These are phyloP conservation scores for Fulmarus glacialis DNA, from an alignment of 2,113 vertebrate genomes.

Conservation along the genomic window DNA sequence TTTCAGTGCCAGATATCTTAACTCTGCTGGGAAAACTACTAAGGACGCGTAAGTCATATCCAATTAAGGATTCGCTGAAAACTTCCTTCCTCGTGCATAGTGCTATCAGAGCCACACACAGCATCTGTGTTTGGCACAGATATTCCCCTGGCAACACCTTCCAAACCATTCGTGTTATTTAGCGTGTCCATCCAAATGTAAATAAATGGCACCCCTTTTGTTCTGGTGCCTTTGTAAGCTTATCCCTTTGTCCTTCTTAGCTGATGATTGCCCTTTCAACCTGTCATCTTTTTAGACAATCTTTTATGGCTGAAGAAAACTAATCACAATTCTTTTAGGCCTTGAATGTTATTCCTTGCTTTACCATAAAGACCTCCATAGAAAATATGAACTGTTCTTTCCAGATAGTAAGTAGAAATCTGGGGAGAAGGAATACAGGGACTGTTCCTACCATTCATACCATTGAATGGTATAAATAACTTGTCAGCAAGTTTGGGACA, in stretches of 20 bases:
- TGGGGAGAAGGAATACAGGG: not conserved
- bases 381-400: not conserved
- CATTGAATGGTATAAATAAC: not conserved
- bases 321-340: not conserved
- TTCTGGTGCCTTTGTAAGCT: not conserved
- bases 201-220: not conserved
- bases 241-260: not conserved
- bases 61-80: not conserved
- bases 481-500: not conserved
- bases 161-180: not conserved
- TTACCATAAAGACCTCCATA: not conserved
- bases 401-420: not conserved
- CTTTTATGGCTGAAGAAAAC: not conserved
- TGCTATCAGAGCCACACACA: not conserved
- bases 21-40: not conserved
- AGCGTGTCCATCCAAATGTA: not conserved
- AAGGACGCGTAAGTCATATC: not conserved
- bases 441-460: not conserved
- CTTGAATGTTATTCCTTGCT: not conserved
- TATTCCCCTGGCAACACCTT: not conserved
- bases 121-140: not conserved
- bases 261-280: not conserved
- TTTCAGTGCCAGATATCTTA: not conserved
- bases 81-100: not conserved
- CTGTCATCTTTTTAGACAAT: not conserved